Evolutionary conservation across 2,888 invertebrate genomes (phyloP), one percentile per base, ranked within the genome.

Genomic region (Drosophila acutilabella): DNA sequence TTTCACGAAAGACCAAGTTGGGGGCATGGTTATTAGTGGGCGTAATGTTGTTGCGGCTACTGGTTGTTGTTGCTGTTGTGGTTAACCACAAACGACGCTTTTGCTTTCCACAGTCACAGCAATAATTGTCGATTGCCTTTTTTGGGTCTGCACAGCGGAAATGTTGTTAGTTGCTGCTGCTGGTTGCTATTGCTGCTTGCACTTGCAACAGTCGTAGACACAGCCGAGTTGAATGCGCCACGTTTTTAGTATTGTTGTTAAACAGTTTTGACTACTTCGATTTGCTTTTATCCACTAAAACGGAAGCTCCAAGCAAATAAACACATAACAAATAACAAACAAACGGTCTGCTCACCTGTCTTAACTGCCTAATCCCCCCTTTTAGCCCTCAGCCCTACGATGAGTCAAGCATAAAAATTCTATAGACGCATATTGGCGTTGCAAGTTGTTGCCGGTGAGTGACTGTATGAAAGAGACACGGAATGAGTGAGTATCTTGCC

Each of bases 111-210:
- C 80, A 74, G 45, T 48, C 52, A 72, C 65, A 70, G 54, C 66
- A 74, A 84, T 87, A 87, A 82, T 82, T 88, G 80, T 72, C 61
- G 61, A 72, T 72, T 86, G 80, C 86, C 82, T 79, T 82, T 86
- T 82, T 74, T 74, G 87, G 85, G 83, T 53, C 61, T 71, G 57
- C 58, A 48, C 64, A 88, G 78, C 82, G 82, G 82, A 83, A 88
- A 71, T 45, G 74, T 61, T 57, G 74, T 52, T 71, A 65, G 66
- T 74, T 77, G 75, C 74, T 30, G 8, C 8, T 30, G 30, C 7
- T 30, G 2, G 30, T 30, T 30, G 30, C 23, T 23, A 5, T 7
- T 26, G 26, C 56, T 71, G 71, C 64, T 74, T 77, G 75, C 74
- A 74, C 79, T 72, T 77, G 72, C 75, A 65, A 59, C 59, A 71